phyloP scores from a whole-genome alignment of 2,888 invertebrate genomes.

The Apamea sordens region DNA sequence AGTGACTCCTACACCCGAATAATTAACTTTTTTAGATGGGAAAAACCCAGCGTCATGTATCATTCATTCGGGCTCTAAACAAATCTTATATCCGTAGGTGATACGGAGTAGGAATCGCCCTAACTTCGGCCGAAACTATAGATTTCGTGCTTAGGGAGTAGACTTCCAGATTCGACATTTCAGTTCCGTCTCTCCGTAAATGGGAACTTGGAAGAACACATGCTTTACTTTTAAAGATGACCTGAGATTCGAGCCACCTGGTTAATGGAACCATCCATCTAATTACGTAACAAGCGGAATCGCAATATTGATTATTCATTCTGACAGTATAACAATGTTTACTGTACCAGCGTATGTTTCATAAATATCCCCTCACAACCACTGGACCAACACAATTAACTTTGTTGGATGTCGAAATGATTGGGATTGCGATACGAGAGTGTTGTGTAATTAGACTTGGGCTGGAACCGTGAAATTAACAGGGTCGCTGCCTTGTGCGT shows the following conservation, averaged over 20 bases:
- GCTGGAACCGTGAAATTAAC: conserved; percentile 35
- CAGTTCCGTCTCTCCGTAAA: background rate
- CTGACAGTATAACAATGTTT: background rate
- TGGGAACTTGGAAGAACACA: background rate
- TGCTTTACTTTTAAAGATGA: background rate
- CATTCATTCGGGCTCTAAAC: background rate
- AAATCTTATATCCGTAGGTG: background rate
- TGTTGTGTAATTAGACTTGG: conserved; percentile 23
- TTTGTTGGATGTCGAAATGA: conserved; percentile 38
- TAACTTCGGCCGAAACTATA: background rate
- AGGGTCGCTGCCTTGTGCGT: conserved; percentile 3
- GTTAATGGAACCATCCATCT: conserved; percentile 15
- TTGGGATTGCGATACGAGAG: conserved; percentile 29
- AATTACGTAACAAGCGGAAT: conserved; percentile 7
- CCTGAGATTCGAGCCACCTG: background rate
- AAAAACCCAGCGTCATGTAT: background rate
- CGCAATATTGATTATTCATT: conserved; percentile 16
- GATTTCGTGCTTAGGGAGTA: background rate
- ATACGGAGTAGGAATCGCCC: background rate
- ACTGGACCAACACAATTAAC: conserved; percentile 44
- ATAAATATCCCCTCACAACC: conserved; percentile 38
- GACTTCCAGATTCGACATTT: no score
- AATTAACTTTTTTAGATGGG: background rate
- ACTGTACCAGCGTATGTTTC: conserved; percentile 15
- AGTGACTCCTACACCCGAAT: background rate